Percentiles rank a stretch among this genome's conserved stretches.
These are phyloP conservation scores for Sphenopsis melanotis DNA, from an alignment of 2,797 vertebrate genomes.

Conservation along the genomic window DNA sequence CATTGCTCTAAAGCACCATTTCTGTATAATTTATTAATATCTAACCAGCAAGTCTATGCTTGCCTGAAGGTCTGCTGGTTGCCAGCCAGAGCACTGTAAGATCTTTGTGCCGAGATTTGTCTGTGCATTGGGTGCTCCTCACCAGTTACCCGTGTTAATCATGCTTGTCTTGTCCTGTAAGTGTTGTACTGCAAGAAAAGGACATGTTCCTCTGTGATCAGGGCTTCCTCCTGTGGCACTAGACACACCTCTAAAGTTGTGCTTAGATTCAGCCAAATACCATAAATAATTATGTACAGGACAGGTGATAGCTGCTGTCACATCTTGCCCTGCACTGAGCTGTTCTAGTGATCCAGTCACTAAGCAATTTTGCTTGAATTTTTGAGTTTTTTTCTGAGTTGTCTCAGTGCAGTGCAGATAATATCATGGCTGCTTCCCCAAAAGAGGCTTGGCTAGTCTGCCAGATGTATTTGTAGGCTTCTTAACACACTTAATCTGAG, in stretches of 20 bases:
- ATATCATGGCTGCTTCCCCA: neutral
- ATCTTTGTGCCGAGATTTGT: neutral
- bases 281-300: neutral
- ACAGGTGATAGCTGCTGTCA: neutral
- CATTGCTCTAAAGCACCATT: neutral
- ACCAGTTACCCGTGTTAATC: neutral
- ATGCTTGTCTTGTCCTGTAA: conserved; percentile 8
- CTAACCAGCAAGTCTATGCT: neutral
- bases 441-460: neutral
- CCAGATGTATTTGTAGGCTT: neutral
- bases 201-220: neutral
- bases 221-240: neutral
- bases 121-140: neutral
- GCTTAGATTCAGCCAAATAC: neutral
- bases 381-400: neutral
- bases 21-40: neutral
- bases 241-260: neutral
- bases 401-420: neutral
- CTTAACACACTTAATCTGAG: neutral
- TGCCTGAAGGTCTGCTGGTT: neutral
- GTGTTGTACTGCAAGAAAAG: neutral
- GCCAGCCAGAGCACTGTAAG: neutral
- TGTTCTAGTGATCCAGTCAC: neutral
- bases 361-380: neutral
- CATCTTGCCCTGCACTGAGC: no score